Evolutionary conservation across 2,113 vertebrate genomes (phyloP), one percentile per base, ranked within the genome.

Genomic region (Planiliza haematocheilus): DNA sequence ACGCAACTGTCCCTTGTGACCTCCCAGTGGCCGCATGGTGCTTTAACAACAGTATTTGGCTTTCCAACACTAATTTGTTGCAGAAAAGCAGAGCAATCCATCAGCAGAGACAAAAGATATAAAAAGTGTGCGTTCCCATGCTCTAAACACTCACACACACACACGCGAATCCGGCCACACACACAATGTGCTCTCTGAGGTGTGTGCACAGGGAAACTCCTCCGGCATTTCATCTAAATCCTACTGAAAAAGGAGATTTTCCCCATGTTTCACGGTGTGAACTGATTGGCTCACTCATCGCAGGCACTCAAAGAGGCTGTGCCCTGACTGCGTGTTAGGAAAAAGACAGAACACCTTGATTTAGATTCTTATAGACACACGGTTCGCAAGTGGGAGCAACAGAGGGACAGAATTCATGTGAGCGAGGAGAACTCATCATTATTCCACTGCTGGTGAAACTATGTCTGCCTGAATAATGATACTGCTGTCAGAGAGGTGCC

Each of bases 401-500:
- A 18, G 45, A 53, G 17, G 14, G 16, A 62, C 21, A 59, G 17
- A 55, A 66, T 48, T 46, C 0, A 11, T 45, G 45, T 12, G 45
- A 42, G 17, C 8, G 14, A 67, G 64, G 17, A 63, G 30, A 64
- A 49, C 63, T 55, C 74, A 81, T 85, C 51, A 56, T 74, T 70
- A 73, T 79, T 84, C 64, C 45, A n/a, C 61, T 43, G 71, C 74
- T 69, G 21, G 48, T 74, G 9, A 49, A 42, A 62, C 52, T 7
- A 18, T 55, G 79, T 51, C 78, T 59, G 39, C 18, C 68, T 79
- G 41, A 82, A 77, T 82, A 73, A 86, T 74, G 48, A 84, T 73
- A 56, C 56, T 21, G 49, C 68, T 61, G 67, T 82, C 39, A 55
- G 50, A 69, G 77, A 68, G 4, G 55, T 41, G 81, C 84, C 66